Evolutionary conservation across 2,888 invertebrate species (phyloP).

Genomic region (Idaea straminata): DNA sequence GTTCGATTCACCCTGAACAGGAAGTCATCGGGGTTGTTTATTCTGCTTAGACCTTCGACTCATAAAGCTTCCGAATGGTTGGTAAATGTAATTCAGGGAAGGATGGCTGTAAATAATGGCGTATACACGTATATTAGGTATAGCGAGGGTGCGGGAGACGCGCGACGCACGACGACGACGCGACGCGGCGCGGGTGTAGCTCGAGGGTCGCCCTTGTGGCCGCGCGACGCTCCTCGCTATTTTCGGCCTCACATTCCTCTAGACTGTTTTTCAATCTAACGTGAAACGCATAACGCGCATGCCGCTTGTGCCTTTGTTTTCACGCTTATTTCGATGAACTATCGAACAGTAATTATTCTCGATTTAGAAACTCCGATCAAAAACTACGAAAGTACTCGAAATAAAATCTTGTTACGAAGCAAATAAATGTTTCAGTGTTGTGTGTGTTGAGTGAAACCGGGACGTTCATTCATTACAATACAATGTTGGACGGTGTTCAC

Average conservation of each 20-base stretch:
- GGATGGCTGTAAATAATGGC: conserved; percentile 72
- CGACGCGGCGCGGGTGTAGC: conserved; percentile 44
- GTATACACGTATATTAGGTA: conserved; percentile 39
- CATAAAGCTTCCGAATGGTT: conserved; percentile 50
- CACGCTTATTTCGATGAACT: conserved; percentile 45
- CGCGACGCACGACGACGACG: conserved; percentile 26
- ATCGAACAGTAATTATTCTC: conserved; percentile 37
- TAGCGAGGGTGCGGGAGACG: conserved; percentile 34
- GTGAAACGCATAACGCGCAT: conserved; percentile 73
- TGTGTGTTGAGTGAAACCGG: conserved; percentile 33
- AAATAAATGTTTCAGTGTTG: conserved; percentile 18
- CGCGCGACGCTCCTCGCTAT: conserved; percentile 75
- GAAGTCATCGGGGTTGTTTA: conserved; percentile 46
- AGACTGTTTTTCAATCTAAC: conserved; percentile 78
- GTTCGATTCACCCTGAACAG: conserved; percentile 36
- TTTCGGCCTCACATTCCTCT: conserved; percentile 77
- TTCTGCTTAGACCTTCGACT: conserved; percentile 52
- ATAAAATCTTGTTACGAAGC: conserved; percentile 28
- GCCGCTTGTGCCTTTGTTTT: conserved; percentile 72
- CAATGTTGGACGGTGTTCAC: conserved; percentile 51
- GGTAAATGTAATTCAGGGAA: conserved; percentile 57
- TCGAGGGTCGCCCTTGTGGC: conserved; percentile 74
- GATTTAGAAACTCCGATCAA: conserved; percentile 36
- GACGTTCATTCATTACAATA: conserved; percentile 40
- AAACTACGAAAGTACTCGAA: conserved; percentile 36